These are phyloP conservation scores for Sclerurus mexicanus DNA, from an alignment of 2,113 vertebrate genomes.

Conservation along the genomic window DNA sequence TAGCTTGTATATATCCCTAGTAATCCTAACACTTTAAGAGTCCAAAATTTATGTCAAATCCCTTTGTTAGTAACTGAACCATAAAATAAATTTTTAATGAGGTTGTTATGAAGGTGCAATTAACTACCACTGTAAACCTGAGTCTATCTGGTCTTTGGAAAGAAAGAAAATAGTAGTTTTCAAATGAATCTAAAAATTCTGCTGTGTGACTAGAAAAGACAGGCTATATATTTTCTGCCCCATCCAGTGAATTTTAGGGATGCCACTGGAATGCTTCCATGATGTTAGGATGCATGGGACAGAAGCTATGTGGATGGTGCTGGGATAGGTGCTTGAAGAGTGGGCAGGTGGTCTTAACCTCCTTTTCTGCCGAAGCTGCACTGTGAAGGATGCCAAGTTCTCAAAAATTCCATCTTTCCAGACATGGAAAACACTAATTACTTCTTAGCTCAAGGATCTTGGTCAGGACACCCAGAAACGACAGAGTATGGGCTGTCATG, in stretches of 20 bases:
- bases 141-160: not conserved
- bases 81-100: not conserved
- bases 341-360: not conserved
- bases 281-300: accelerated
- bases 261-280: not conserved
- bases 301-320: not conserved
- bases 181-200: not conserved
- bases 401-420: not conserved
- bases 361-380: not conserved
- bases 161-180: not conserved
- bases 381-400: not conserved
- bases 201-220: not conserved
- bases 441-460: not conserved
- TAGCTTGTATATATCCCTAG: not conserved
- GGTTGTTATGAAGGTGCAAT: not conserved
- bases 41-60: conserved; percentile 1
- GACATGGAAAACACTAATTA: not conserved
- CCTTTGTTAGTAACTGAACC: not conserved
- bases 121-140: not conserved
- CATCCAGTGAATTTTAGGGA: not conserved
- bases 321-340: not conserved
- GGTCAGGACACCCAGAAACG: not conserved
- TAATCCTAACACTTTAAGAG: not conserved
- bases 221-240: not conserved
- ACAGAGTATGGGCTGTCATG: not conserved